Evolutionary conservation across 2,113 vertebrate genomes (phyloP), one percentile per base, ranked within the genome.

Genomic region (Micromys minutus): DNA sequence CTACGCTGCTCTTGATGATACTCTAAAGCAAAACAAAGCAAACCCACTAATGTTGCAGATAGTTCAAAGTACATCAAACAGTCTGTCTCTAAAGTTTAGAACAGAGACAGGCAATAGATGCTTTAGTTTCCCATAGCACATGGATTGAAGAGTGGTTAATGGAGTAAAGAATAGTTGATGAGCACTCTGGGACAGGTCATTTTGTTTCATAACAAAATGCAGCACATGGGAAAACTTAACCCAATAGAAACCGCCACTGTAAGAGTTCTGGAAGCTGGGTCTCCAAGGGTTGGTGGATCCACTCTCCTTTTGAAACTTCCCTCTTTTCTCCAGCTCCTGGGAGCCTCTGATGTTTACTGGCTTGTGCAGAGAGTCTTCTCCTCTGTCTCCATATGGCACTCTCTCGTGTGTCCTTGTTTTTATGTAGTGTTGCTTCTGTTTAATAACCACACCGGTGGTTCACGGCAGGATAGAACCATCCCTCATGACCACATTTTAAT

Each of bases 371-470:
- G 2, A 16, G 0, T 1, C 16, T 13, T 55, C 47, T 31, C 34
- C 22, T 75, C 39, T 61, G 10, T 72, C 39, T 39, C 69, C 6
- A 0, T 3, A 17, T 1, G 0, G 69, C 65, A 3, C 0, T 63
- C 47, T 80, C 42, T 65, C 12, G 11, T 42, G 57, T 45, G 39
- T 29, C 24, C 76, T 16, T 77, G 55, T 55, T 61, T 50, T 39
- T 39, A 31, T 4, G 16, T 72, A 19, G 12, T 0, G 0, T 12
- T 34, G 45, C 34, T 88, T 76, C 36, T 47, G 89, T 90, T 65
- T 61, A n/a, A 17, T 22, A 52, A 94, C 47, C 11, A 52, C 7
- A 26, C 80, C 15, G 8, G n/a, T n/a, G n/a, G n/a, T 13, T 67
- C 52, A 19, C 34, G 22, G 3, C 61, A 39, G 59, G 5, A 21